These are phyloP conservation scores for Megaustenia siamemsis DNA, from an alignment of 2,888 invertebrate genomes.

Conservation along the genomic window DNA sequence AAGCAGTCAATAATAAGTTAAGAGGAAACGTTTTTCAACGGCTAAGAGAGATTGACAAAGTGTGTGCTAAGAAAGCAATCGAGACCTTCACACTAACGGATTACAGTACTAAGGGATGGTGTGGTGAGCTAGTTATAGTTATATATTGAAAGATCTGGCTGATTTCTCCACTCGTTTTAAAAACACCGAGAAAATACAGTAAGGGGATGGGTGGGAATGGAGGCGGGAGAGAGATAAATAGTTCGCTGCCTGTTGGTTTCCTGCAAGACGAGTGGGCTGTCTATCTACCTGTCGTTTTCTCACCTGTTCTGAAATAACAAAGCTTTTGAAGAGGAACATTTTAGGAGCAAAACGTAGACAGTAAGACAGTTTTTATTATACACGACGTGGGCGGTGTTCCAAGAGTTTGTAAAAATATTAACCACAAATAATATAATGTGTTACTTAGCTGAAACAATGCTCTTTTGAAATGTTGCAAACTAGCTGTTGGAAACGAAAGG, in stretches of 20 bases:
- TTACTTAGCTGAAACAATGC: background rate
- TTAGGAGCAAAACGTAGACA: background rate
- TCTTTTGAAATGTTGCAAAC: background rate
- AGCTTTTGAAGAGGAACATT: background rate
- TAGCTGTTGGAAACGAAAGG: background rate
- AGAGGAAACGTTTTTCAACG: background rate
- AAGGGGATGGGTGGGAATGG: too few species aligned
- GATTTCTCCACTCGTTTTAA: background rate
- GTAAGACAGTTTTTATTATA: constrained; percentile 1
- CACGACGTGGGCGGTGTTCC: constrained; percentile 9
- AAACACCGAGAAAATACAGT: too few species aligned
- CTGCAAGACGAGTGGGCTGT: background rate
- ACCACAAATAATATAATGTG: background rate
- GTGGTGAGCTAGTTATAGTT: background rate
- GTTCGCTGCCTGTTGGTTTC: background rate
- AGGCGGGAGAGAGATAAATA: background rate
- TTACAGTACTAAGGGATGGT: background rate
- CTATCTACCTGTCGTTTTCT: constrained; percentile 22
- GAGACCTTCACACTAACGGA: background rate
- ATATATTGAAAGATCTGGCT: background rate
- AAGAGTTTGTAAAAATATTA: background rate
- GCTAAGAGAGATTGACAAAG: background rate
- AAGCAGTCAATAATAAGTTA: background rate
- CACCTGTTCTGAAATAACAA: constrained; percentile 31
- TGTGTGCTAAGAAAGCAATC: background rate